Evolutionary conservation across 1,140 invertebrate genomes (phyloP), one percentile per base, ranked within the genome.

Genomic region (Drosophila takahashii): DNA sequence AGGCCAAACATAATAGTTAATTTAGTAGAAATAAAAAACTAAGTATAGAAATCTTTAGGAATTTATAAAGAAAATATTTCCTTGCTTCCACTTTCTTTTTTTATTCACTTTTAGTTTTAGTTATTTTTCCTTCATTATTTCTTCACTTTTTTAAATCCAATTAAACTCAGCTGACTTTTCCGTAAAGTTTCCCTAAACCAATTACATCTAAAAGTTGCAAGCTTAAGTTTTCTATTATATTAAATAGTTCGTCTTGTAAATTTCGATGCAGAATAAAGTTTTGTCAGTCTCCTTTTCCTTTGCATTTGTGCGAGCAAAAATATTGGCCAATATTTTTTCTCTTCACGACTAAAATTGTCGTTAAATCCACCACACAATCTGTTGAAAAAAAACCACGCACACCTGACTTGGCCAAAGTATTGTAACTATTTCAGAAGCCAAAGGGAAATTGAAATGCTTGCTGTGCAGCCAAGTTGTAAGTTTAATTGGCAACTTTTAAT

Each of bases 401-500:
- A 58, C 42, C 22, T 22, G 15, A n/a, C 15, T 15, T 1, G 8
- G 11, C 2, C 16, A 48, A 27, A 62, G n/a, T 15, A 41, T n/a
- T 42, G 15, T 42, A 4, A 44, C 41, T 44, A 44, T 18, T 16
- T 18, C 15, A 44, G 16, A 42, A 18, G 48, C 64, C 22, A 22
- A 41, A 48, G 39, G 64, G 48, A 86, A 86, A 72, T 87, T 76
- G 64, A 57, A 87, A 81, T 67, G 80, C 52, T 74, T 85, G 34
- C 29, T 57, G 22, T n/a, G 54, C 37, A 45, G 13, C n/a, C 39
- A 39, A 56, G 44, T 72, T 37, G 32, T 11, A 15, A 27, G 18
- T 65, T 65, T 54, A 62, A 78, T 75, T 79, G 53, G 32, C 37
- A 59, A 45, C 22, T 53, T 42, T 51, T 60, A 27, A 54, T 59